Evolutionary conservation across 1,140 invertebrate species (phyloP).

Genomic region (Heliconius hermathena): DNA sequence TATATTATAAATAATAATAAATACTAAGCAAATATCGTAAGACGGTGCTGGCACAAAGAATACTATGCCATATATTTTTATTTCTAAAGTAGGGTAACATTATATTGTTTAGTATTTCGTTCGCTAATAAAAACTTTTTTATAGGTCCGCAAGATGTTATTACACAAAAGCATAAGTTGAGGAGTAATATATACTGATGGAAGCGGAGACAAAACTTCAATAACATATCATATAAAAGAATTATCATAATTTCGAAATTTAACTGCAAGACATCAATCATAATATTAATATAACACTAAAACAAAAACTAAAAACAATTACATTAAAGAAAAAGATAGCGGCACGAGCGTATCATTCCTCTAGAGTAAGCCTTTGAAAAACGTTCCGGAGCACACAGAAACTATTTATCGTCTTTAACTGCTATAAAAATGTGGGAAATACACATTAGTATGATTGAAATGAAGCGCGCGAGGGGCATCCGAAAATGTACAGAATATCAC

Average conservation of each 20-base stretch:
- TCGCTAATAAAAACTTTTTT: conserved; percentile 9
- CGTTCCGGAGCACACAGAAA: conserved; percentile 28
- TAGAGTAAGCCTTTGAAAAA: conserved; percentile 24
- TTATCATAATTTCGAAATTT: too few species aligned
- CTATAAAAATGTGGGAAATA: conserved; percentile 47
- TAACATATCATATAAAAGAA: too few species aligned
- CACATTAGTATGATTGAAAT: conserved; percentile 44
- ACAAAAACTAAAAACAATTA: not conserved
- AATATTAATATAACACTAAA: not conserved
- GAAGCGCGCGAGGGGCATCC: conserved; percentile 37
- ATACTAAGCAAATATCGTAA: not conserved
- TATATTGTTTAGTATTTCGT: not conserved
- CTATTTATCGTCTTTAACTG: conserved; percentile 45
- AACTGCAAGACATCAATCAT: not conserved
- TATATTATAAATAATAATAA: not conserved
- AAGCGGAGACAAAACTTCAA: not conserved
- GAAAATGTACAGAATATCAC: conserved; percentile 5
- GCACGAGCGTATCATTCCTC: conserved; percentile 19
- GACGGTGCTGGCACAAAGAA: not conserved
- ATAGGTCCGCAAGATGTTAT: not conserved
- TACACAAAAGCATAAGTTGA: not conserved
- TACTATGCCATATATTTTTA: not conserved
- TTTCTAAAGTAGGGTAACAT: not conserved
- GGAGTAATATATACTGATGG: not conserved
- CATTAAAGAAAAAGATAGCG: not conserved